Evolutionary conservation across 2,888 invertebrate genomes (phyloP), one percentile per base, ranked within the genome.

Genomic region (Cryptocephalus moraei): DNA sequence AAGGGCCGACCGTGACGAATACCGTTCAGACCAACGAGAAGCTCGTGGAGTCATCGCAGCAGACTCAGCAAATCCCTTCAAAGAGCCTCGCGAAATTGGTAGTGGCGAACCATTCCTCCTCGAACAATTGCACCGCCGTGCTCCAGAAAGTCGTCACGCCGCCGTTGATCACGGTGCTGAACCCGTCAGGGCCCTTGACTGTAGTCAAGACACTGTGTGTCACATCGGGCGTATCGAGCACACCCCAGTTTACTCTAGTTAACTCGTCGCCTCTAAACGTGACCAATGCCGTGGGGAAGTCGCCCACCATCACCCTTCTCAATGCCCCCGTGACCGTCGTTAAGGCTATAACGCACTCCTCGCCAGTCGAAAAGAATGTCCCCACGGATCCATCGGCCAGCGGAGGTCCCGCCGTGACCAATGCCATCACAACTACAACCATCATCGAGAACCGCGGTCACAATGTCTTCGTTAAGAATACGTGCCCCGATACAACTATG

Each of bases 381-480:
- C 11, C 45, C 3, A 49, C 49, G 32, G 45, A 46, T 13, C 6
- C 49, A 1, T 46, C 40, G 47, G 36, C 6, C 6, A 12, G 36
- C 6, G 33, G 39, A 44, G 36, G 43, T n/a, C 53, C 46, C 51
- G 47, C 33, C 50, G 48, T 51, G 44, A 41, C 46, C 42, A 43
- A 41, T 48, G 40, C 52, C 41, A 47, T 49, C 44, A 45, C 44
- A 22, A 46, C 56, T 34, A 44, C 50, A 32, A 49, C 53, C 32
- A 46, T 63, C 13, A 56, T 64, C 34, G 65, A 66, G 50, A 66
- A 61, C 46, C 49, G 64, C 42, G 62, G 62, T 33, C 70, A 70
- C 50, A 71, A 70, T 60, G 71, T 71, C 49, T 70, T 71, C 56
- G 68, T 70, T 42, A 71, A 71, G 51, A 70, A 70, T 49, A 62